Evolutionary conservation across 2,113 vertebrate genomes (phyloP).

Genomic region (Nycticorax nycticorax): DNA sequence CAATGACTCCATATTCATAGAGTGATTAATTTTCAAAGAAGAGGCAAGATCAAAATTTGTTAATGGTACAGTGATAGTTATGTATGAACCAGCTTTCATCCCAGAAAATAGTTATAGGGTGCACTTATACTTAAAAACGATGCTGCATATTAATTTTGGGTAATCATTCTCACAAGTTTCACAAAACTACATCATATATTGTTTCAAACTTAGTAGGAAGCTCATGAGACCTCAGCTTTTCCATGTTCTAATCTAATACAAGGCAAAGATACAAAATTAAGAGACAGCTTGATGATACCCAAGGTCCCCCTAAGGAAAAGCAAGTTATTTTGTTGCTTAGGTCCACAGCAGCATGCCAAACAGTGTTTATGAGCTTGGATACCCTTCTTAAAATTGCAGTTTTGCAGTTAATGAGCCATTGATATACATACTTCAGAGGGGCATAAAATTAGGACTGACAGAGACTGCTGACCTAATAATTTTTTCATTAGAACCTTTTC

Average conservation of each 20-base stretch:
- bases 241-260: not conserved
- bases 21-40: not conserved
- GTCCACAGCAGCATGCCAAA: not conserved
- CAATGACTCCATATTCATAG: not conserved
- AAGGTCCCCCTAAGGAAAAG: not conserved
- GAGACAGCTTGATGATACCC: not conserved
- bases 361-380: not conserved
- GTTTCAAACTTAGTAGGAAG: constrained; percentile 13
- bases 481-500: not conserved
- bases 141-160: not conserved
- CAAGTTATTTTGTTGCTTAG: not conserved
- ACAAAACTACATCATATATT: not conserved
- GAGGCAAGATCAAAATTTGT: not conserved
- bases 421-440: not conserved
- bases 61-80: not conserved
- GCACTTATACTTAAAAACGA: not conserved
- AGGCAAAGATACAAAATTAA: not conserved
- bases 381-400: constrained; percentile 34
- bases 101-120: not conserved
- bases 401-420: constrained; percentile 50
- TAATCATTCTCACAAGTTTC: not conserved
- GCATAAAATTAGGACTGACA: not conserved
- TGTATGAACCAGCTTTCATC: not conserved
- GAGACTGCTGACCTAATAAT: not conserved
- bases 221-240: not conserved